Conservation (phyloP, 2,888 invertebrate genomes). For the Dysmachus trigonus region DNA sequence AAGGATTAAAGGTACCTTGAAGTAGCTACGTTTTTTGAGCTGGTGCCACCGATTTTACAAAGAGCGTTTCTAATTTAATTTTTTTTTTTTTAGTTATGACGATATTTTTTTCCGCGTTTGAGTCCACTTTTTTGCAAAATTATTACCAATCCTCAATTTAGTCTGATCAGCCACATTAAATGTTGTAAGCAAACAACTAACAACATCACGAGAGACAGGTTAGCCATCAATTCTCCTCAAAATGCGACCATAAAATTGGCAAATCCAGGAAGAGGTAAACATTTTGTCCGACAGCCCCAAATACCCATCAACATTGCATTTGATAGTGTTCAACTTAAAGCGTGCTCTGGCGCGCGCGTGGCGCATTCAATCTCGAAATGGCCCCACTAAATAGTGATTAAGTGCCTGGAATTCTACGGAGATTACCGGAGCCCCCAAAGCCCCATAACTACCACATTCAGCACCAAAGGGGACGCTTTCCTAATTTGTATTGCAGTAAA, state of each 20-base stretch:
- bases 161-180: neutral
- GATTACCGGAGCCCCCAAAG: neutral
- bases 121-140: neutral
- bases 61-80: too few species aligned
- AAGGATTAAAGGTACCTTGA: too few species aligned
- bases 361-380: neutral
- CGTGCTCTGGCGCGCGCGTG: neutral
- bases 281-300: neutral
- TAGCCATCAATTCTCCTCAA: neutral
- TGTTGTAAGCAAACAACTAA: neutral
- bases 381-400: neutral
- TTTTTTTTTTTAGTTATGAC: neutral
- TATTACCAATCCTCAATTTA: neutral
- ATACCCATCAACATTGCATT: neutral
- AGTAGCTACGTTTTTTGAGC: too few species aligned
- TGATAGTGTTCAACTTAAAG: neutral
- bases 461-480: neutral
- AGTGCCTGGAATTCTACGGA: neutral
- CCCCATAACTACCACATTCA: neutral
- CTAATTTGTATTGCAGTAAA: constrained; percentile 23
- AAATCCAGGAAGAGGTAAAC: neutral
- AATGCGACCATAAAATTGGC: neutral
- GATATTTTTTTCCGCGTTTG: too few species aligned
- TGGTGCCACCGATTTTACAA: too few species aligned
- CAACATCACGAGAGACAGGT: neutral